These are phyloP conservation scores for Emydura subglobosa DNA, from an alignment of 2,113 vertebrate species.

Conservation along the genomic window DNA sequence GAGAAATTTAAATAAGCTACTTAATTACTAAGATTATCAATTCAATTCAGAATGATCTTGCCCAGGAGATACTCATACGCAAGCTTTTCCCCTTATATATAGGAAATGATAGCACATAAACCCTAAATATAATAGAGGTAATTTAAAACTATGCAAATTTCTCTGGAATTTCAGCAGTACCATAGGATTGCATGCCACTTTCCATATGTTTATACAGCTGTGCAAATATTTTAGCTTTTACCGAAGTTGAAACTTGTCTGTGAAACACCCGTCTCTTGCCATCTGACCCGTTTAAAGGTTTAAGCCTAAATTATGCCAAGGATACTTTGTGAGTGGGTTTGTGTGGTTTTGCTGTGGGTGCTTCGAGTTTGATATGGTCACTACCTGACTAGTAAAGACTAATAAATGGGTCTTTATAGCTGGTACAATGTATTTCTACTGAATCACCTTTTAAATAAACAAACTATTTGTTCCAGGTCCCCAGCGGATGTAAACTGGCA, in stretches of 20 bases:
- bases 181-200: fast-evolving
- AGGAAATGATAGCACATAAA: fast-evolving
- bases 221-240: not conserved
- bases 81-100: not conserved
- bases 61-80: not conserved
- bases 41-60: fast-evolving
- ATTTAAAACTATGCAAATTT: not conserved
- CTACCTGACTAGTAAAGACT: too few species aligned
- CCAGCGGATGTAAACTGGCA: not conserved
- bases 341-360: too few species aligned
- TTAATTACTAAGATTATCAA: not conserved
- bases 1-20: not conserved
- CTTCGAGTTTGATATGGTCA: too few species aligned
- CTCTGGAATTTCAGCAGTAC: not conserved
- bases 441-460: not conserved
- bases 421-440: not conserved
- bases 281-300: too few species aligned
- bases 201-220: fast-evolving
- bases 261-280: too few species aligned
- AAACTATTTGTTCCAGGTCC: not conserved
- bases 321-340: too few species aligned
- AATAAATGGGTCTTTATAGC: not conserved
- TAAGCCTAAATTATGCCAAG: too few species aligned
- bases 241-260: too few species aligned
- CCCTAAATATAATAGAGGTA: not conserved